These are phyloP conservation scores for Pachyseris speciosa DNA, from an alignment of 64 coral and sea anemone genomes.

Conservation along the genomic window DNA sequence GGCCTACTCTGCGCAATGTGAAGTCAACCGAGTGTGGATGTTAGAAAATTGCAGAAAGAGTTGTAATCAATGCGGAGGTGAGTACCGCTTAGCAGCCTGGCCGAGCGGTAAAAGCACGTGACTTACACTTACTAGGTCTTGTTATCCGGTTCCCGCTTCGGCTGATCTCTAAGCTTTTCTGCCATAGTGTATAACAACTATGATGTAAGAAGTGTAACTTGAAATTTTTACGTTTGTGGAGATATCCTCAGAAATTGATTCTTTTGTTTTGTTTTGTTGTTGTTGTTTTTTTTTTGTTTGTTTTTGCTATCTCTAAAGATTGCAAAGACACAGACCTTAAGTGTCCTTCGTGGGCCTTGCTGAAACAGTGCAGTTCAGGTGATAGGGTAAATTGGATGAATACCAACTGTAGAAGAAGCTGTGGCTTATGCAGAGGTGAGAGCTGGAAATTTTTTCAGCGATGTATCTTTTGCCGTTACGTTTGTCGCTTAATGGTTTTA, in stretches of 20 bases:
- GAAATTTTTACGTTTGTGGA: no score
- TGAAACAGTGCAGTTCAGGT: not conserved
- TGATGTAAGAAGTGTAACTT: no score
- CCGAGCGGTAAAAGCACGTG: no score
- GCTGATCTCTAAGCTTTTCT: no score
- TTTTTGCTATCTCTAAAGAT: not conserved
- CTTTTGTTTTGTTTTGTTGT: not conserved
- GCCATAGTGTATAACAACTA: no score
- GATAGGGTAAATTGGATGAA: slow-evolving; percentile 24
- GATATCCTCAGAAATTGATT: no score
- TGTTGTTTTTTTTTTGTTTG: not conserved
- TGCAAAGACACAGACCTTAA: slow-evolving; percentile 53
- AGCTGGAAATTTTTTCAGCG: no score
- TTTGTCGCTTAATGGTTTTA: no score
- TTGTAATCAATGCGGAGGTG: slow-evolving; percentile 72
- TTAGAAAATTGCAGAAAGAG: slow-evolving; percentile 56
- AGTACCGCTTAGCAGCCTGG: not conserved
- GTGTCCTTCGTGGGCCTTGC: slow-evolving; percentile 48
- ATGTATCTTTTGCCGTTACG: no score
- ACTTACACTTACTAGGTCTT: no score
- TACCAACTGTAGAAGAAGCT: slow-evolving; percentile 58
- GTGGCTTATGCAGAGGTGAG: slow-evolving; percentile 67
- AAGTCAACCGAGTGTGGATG: slow-evolving; percentile 59
- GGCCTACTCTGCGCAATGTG: slow-evolving; percentile 32
- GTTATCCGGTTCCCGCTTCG: no score